Evolutionary conservation across 2,113 vertebrate species (phyloP), one percentile per base, ranked within the genome.

Genomic region (Hemiscyllium ocellatum): DNA sequence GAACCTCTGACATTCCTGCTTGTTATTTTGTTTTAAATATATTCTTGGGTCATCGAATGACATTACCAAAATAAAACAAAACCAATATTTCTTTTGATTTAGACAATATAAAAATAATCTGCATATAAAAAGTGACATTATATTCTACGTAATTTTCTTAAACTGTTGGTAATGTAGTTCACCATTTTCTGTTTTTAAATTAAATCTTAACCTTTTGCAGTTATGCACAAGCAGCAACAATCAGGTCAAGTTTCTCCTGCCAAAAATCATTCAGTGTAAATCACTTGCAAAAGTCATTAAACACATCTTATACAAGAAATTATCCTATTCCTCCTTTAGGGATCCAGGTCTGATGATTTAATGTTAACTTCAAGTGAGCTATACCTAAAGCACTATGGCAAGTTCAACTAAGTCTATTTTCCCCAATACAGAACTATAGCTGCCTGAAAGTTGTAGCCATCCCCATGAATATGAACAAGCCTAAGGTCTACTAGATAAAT

Each of bases 341-440:
- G 94, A 95, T 24, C n/a, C 69, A 95, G 47, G 69, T 68, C 94
- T 95, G 69, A 72, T 95, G 69, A 95, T 76, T 72, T 72, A 98
- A n/a, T 98, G 98, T 98, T 98, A 98, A 97, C 98, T 98, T 98
- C 98, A 98, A 98, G 98, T 98, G 98, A 98, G 98, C 98, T 98
- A 98, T 98, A 98, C 96, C 98, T 97, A 98, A 95, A 98, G 97
- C 97, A 97, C 98, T 98, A 98, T 97, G 98, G 98, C 98, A 98
- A 98, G 97, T 98, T 97, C 97, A 97, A 98, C 97, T 97, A 97
- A 97, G 68, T 72, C 70, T 95, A 42, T 72, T 76, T 76, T 17
- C 56, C 89, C 89, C 98, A 98, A 97, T 96, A 97, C 96, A 97
- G 96, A 97, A 98, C 98, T 98, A 98, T 98, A 99, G 98, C 99